These are phyloP conservation scores for Sebastes steindachneri DNA, from an alignment of 2,797 vertebrate genomes.

Conservation along the genomic window DNA sequence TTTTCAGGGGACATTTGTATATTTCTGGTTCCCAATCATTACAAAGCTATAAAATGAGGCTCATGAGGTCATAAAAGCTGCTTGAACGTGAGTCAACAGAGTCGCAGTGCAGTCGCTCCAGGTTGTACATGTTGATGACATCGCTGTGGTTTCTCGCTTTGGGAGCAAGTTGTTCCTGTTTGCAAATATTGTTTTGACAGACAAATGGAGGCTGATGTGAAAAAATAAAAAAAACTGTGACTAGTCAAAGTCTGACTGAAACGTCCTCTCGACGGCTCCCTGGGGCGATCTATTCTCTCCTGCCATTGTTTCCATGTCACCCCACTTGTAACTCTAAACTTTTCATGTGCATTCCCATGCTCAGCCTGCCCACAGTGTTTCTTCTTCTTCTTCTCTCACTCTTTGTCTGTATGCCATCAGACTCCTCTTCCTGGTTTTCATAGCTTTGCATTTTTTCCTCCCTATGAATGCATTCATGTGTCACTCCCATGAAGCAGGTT, in stretches of 20 bases:
- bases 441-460: slow-evolving; percentile 16
- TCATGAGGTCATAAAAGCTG: not conserved
- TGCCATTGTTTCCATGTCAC: slow-evolving; percentile 30
- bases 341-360: not conserved
- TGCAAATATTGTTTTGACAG: slow-evolving; percentile 50
- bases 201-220: slow-evolving; percentile 3
- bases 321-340: slow-evolving; percentile 43
- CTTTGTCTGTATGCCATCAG: slow-evolving; percentile 16
- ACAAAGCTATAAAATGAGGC: not conserved
- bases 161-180: slow-evolving; percentile 16
- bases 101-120: not conserved
- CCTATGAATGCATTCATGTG: not conserved
- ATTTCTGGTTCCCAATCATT: not conserved
- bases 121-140: slow-evolving; percentile 7
- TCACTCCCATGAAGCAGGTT: slow-evolving; percentile 12
- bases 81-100: not conserved
- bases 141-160: slow-evolving; percentile 7
- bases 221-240: not conserved
- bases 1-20: slow-evolving; percentile 6
- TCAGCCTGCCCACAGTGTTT: not conserved
- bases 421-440: slow-evolving; percentile 57
- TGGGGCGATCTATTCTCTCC: not conserved
- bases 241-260: not conserved
- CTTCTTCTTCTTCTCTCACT: slow-evolving; percentile 10
- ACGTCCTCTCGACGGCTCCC: not conserved